Base-by-base conservation (phyloP, 2,888 invertebrate genomes). In the Sinodicranocentrus sp. region DNA sequence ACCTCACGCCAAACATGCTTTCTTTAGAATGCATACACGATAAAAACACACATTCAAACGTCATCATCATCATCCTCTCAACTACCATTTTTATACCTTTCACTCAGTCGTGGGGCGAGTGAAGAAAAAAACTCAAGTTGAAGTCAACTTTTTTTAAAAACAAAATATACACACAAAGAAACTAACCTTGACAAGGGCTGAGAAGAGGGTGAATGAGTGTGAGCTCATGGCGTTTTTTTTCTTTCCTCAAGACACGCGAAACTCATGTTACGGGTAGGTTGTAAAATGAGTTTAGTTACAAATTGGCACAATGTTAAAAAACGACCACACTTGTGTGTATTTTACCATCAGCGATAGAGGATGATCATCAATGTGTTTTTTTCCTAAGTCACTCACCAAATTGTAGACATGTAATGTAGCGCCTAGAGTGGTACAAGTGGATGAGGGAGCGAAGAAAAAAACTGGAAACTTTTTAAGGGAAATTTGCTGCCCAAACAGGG, bases 301-400 rank as follows among this genome's bases (percentile, higher is more conserved):
- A 80, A 80, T 80, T 80, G 80, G 80, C 80, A 73, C 52, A 73
- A 73, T 80, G 80, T 80, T 67, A 23, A 28, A 77, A 39, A 54
- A 48, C 70, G 57, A 70, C 72, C 57, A 33, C 77, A 59, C 77
- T 33, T n/a, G n/a, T 28, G 63, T 63, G 28, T 33, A 63, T 33
- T 63, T 63, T 63, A 13, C 63, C n/a, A 21, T 23, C 10, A 48
- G n/a, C 10, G 2, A 3, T n/a, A 48, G 48, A 5, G 48, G 5
- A 25, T 28, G 28, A 28, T 28, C 61, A 61, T 28, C n/a, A 44
- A 44, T 17, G 39, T 39, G 13, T 19, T 33, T 33, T 71, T 26
- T 70, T 25, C 52, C 71, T 57, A 76, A 68, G 77, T 59, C 77
- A 77, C 68, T 68, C 77, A 68, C 26, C 17, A 28, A 63, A 43